Percentiles rank a stretch among this genome's conserved stretches.
phyloP scores from a whole-genome alignment of 1,140 invertebrate genomes.

The Bombyx mori region DNA sequence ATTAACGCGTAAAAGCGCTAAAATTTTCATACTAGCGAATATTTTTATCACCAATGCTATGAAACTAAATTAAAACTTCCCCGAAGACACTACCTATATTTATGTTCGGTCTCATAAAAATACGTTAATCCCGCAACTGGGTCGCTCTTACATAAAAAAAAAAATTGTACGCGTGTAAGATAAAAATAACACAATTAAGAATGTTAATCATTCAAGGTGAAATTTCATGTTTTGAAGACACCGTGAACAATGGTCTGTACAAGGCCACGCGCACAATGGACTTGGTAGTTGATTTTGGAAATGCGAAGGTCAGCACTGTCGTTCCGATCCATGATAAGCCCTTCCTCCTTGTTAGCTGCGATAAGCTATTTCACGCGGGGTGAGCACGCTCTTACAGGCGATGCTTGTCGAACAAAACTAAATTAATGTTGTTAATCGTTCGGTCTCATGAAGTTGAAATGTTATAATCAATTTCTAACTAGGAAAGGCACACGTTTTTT shows the following conservation, averaged over 20 bases:
- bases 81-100: background rate
- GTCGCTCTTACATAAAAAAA: slow-evolving; percentile 9
- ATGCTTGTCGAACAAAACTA: too few species aligned
- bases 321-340: slow-evolving; percentile 40
- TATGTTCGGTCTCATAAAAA: background rate
- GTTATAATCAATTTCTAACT: too few species aligned
- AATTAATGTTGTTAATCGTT: too few species aligned
- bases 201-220: slow-evolving; percentile 47
- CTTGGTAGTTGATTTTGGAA: slow-evolving; percentile 48
- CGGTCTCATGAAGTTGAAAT: too few species aligned
- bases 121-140: slow-evolving; percentile 1
- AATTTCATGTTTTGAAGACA: slow-evolving; percentile 45
- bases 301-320: slow-evolving; percentile 47
- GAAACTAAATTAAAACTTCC: too few species aligned
- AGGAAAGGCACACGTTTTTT: too few species aligned
- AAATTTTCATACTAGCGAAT: too few species aligned
- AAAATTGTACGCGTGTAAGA: slow-evolving; percentile 8
- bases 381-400: slow-evolving; percentile 17
- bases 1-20: too few species aligned
- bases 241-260: slow-evolving; percentile 40
- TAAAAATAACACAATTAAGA: slow-evolving; percentile 26
- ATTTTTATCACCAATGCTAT: too few species aligned
- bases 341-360: slow-evolving; percentile 38
- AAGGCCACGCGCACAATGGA: slow-evolving; percentile 48
- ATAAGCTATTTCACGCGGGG: slow-evolving; percentile 46